These are phyloP conservation scores for Cryptocephalus primarius DNA, from an alignment of 2,888 invertebrate species.

Conservation along the genomic window DNA sequence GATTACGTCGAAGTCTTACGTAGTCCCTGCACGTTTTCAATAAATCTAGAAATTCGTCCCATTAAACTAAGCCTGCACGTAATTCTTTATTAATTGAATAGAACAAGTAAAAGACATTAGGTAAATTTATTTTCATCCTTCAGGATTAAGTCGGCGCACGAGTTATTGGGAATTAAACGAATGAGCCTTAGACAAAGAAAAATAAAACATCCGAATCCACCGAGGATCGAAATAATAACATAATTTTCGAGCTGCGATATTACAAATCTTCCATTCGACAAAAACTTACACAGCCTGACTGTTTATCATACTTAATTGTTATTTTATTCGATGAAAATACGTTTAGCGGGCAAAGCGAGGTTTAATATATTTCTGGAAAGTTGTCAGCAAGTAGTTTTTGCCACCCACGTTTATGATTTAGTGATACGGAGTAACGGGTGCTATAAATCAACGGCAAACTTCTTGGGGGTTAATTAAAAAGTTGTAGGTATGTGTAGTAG, in stretches of 20 bases:
- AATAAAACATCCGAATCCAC: too few relatives aligned
- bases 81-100: too few relatives aligned
- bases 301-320: conserved; percentile 12
- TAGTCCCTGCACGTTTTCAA: conserved; percentile 13
- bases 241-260: conserved; percentile 2
- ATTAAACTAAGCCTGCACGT: too few relatives aligned
- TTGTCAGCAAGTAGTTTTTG: conserved; percentile 9
- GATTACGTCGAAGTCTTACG: not conserved
- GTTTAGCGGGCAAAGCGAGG: conserved; percentile 8
- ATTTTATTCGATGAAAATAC: conserved; percentile 11
- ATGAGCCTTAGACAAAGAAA: too few relatives aligned
- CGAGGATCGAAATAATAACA: not conserved
- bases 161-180: too few relatives aligned
- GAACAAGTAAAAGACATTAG: too few relatives aligned
- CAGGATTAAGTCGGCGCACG: too few relatives aligned
- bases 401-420: conserved; percentile 5
- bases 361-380: conserved; percentile 10
- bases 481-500: too few relatives aligned
- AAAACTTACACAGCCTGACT: conserved; percentile 5
- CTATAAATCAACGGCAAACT: too few relatives aligned
- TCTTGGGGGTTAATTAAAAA: too few relatives aligned
- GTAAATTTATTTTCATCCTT: too few relatives aligned
- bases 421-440: too few relatives aligned
- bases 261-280: conserved; percentile 8
- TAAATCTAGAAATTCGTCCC: conserved; percentile 7